phyloP scores from a whole-genome alignment of 2,888 invertebrate genomes.

The Chrysolina haemoptera region DNA sequence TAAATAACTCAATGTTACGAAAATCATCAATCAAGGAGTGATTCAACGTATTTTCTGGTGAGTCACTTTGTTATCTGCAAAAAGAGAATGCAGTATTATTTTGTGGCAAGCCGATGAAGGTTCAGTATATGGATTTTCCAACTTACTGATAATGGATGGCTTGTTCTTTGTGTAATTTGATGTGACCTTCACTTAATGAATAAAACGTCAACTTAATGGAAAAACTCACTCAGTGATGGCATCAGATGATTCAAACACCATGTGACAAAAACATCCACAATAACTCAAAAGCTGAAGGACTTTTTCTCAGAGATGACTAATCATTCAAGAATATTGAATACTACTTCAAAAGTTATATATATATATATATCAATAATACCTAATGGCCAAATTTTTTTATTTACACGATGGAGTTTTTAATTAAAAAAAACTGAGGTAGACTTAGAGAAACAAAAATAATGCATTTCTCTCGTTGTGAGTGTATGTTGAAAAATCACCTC shows the following conservation, averaged over 20 bases:
- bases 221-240: constrained; percentile 6
- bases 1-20: not conserved
- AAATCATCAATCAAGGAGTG: not conserved
- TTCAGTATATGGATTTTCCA: constrained; percentile 14
- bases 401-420: no score
- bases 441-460: no score
- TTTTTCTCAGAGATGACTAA: not conserved
- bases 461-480: no score
- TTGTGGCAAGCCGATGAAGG: constrained; percentile 3
- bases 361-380: no score
- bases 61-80: constrained; percentile 5
- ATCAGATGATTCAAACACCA: constrained; percentile 1
- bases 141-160: constrained; percentile 11
- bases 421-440: no score
- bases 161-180: not conserved
- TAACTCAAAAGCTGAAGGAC: not conserved
- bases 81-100: not conserved
- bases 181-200: not conserved
- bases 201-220: not conserved
- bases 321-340: not conserved
- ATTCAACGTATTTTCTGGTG: constrained; percentile 9
- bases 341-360: no score
- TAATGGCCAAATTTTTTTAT: no score
- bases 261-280: not conserved
- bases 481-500: no score